phyloP scores from a whole-genome alignment of 1,140 invertebrate genomes.

The Drosophila aff. region DNA sequence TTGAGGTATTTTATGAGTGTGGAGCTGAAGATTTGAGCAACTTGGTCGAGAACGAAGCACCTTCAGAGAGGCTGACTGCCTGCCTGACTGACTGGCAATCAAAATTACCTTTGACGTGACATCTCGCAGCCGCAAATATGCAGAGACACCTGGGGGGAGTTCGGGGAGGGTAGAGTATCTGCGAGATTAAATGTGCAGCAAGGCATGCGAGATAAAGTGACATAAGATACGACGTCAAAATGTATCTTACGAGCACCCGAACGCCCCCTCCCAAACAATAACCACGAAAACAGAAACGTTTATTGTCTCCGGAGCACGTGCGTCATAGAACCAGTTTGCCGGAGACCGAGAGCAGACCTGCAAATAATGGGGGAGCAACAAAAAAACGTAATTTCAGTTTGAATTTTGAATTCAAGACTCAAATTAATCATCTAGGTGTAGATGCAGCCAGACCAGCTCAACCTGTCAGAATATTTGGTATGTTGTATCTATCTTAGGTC shows the following conservation, averaged over 20 bases:
- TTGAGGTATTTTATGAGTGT: constrained; percentile 40
- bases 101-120: constrained; percentile 74
- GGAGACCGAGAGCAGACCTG: constrained; percentile 32
- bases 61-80: constrained; percentile 26
- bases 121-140: constrained; percentile 64
- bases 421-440: constrained; percentile 25
- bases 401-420: constrained; percentile 26
- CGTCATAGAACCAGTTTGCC: constrained; percentile 52
- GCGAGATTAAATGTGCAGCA: constrained; percentile 75
- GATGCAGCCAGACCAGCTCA: constrained; percentile 16
- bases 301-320: constrained; percentile 61
- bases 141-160: constrained; percentile 54
- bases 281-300: constrained; percentile 45
- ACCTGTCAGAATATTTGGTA: constrained; percentile 12
- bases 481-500: not conserved
- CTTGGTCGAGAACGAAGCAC: constrained; percentile 9
- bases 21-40: constrained; percentile 35
- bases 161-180: constrained; percentile 21
- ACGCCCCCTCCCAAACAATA: constrained; percentile 22
- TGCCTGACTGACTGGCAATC: constrained; percentile 53
- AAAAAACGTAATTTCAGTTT: constrained; percentile 23
- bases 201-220: constrained; percentile 62
- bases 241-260: constrained; percentile 57
- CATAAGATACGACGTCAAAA: constrained; percentile 71
- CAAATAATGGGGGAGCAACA: constrained; percentile 24